Base-by-base conservation (phyloP, 2,888 invertebrate species). In the Lutraria lutraria region DNA sequence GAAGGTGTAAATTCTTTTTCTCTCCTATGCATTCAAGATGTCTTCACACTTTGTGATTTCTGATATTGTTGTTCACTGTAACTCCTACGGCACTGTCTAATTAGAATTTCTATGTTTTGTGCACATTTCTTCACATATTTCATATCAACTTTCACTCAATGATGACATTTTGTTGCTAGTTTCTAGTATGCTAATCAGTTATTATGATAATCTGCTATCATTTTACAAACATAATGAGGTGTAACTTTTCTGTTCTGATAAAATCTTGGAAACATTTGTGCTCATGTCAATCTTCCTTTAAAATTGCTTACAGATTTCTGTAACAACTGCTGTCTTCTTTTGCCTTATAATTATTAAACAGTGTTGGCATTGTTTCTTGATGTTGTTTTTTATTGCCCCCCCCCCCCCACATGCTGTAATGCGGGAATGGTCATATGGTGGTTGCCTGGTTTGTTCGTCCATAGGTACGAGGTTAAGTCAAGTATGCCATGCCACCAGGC, bases 221-320 rank as follows among this genome's bases (percentile, higher is more conserved):
- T 68, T 68, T 68, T 68, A 68, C 63, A 68, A 68, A 68, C 63
- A 25, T 68, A 68, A 68, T 68, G n/a, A 68, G 63, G 63, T 25
- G 25, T 68, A 68, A 68, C 63, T 25, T 68, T 68, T 68, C 63
- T 68, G 63, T 25, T 68, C n/a, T 25, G 63, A 68, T 68, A 68
- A n/a, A 25, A 68, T 68, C 63, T 68, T 8, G 63, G 25, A 68
- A 60, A 6, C 25, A 25, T 68, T 10, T 10, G 63, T 68, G 63
- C 25, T n/a, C 8, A 25, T 68, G 10, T 68, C 63, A 25, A 68
- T 68, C 63, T 25, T 25, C 4, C 60, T 25, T n/a, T 68, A 12
- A 25, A 25, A 68, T 68, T 68, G 25, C 21, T 68, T 68, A 25
- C n/a, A 21, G 25, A 68, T 21, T 68, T 68, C 21, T 25, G 13